Evolutionary conservation across 2,888 invertebrate species (phyloP).

Genomic region (Erebia epiphron): DNA sequence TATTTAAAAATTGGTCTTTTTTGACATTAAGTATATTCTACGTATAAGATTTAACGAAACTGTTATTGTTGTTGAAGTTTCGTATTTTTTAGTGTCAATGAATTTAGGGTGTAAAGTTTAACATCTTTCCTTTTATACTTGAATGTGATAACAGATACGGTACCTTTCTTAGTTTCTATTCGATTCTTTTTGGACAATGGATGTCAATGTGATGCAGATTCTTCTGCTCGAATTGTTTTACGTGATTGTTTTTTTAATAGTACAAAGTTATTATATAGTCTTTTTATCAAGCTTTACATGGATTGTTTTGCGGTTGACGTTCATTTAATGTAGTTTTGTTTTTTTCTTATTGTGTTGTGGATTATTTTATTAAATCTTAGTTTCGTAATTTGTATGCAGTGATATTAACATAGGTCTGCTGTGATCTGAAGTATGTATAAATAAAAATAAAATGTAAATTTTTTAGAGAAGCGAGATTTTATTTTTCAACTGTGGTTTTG

Average conservation of each 20-base stretch:
- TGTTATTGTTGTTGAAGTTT: slow-evolving; percentile 23
- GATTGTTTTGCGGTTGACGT: slow-evolving; percentile 56
- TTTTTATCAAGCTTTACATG: slow-evolving; percentile 58
- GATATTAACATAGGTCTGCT: slow-evolving; percentile 12
- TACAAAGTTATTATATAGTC: slow-evolving; percentile 74
- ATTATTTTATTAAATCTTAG: slow-evolving; percentile 30
- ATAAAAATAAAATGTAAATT: background rate
- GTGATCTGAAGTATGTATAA: background rate
- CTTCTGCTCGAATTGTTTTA: slow-evolving; percentile 49
- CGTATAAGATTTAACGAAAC: slow-evolving; percentile 24
- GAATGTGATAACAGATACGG: background rate
- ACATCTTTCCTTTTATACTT: slow-evolving; percentile 12
- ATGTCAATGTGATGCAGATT: background rate
- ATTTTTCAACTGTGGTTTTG: background rate
- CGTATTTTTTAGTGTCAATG: slow-evolving; percentile 33
- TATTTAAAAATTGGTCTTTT: slow-evolving; percentile 26
- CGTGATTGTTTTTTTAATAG: slow-evolving; percentile 65
- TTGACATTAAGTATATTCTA: slow-evolving; percentile 27
- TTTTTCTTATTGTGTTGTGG: slow-evolving; percentile 37
- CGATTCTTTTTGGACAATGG: background rate
- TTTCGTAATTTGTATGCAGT: slow-evolving; percentile 28
- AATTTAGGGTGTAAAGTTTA: slow-evolving; percentile 17
- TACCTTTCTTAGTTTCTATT: slow-evolving; percentile 1
- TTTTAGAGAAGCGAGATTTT: background rate
- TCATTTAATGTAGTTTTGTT: slow-evolving; percentile 39